A percentile compares a stretch with the other conserved stretches of the same genome.
phyloP scores from a whole-genome alignment of 2,888 invertebrate genomes.

The Camponotus fellah region DNA sequence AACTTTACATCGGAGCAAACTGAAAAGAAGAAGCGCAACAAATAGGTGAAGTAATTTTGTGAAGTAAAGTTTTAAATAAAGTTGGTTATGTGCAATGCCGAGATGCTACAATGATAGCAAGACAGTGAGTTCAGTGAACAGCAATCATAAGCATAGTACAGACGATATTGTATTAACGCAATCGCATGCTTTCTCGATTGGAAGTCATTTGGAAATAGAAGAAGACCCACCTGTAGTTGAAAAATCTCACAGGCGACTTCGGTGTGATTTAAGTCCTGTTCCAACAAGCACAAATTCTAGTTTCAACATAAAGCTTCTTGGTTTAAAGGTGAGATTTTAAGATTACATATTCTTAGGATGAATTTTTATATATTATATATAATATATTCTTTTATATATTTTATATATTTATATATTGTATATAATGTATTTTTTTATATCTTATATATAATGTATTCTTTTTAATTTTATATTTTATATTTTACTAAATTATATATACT shows the following conservation, averaged over 20 bases:
- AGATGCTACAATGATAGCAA: constrained; percentile 85
- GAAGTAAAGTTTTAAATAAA: constrained; percentile 68
- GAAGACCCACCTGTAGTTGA: constrained; percentile 81
- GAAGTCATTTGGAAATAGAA: constrained; percentile 80
- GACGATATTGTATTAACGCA: constrained; percentile 81
- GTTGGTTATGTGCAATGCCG: constrained; percentile 85
- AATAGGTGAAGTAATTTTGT: constrained; percentile 62
- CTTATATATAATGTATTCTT: not conserved
- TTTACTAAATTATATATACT: not conserved
- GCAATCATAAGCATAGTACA: constrained; percentile 79
- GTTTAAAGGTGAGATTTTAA: constrained; percentile 81
- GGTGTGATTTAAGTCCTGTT: constrained; percentile 84
- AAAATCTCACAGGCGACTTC: constrained; percentile 83
- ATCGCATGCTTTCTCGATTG: constrained; percentile 79
- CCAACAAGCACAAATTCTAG: constrained; percentile 82
- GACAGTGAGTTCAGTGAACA: constrained; percentile 84
- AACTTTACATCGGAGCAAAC: constrained; percentile 55
- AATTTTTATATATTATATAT: not conserved
- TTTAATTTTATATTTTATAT: not conserved
- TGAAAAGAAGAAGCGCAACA: constrained; percentile 32
- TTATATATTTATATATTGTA: not conserved
- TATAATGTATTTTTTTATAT: not conserved
- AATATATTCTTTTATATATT: not conserved
- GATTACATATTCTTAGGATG: not conserved
- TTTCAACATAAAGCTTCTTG: constrained; percentile 82